Evolutionary conservation across 2,113 vertebrate species (phyloP).

Genomic region (Rhea pennata): DNA sequence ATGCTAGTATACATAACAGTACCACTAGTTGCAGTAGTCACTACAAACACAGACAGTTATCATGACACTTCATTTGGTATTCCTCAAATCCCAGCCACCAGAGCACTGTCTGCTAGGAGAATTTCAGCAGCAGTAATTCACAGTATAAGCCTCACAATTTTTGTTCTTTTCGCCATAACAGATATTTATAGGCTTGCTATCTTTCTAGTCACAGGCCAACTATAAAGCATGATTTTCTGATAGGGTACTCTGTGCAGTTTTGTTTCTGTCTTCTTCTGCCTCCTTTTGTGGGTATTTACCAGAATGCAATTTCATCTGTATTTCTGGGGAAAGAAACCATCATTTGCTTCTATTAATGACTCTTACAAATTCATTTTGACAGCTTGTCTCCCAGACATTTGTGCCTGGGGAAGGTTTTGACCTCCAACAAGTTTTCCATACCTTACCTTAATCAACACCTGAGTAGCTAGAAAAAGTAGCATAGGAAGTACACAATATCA

Average conservation of each 20-base stretch:
- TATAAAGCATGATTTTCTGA: conserved; percentile 10
- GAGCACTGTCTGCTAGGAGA: rapidly evolving
- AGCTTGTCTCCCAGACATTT: conserved; percentile 22
- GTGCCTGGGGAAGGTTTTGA: conserved; percentile 28
- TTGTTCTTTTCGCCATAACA: neutral
- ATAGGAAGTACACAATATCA: neutral
- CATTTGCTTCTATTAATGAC: conserved; percentile 37
- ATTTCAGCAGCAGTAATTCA: neutral
- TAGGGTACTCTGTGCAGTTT: neutral
- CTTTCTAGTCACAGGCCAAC: neutral
- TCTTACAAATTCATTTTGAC: conserved; percentile 50
- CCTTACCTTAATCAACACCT: conserved; percentile 18
- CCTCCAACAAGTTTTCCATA: conserved; percentile 27
- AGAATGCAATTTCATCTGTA: conserved; percentile 4
- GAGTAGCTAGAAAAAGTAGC: neutral
- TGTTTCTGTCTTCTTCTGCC: neutral
- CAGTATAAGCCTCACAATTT: neutral
- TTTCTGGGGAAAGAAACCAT: conserved; percentile 14
- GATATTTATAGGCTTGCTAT: neutral
- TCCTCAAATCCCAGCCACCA: neutral
- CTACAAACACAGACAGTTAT: neutral
- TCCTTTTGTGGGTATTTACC: neutral
- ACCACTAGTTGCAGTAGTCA: rapidly evolving
- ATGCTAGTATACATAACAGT: neutral
- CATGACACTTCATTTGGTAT: neutral